Base-by-base conservation (phyloP, 64 coral and sea anemone species). In the Porites australiensis region DNA sequence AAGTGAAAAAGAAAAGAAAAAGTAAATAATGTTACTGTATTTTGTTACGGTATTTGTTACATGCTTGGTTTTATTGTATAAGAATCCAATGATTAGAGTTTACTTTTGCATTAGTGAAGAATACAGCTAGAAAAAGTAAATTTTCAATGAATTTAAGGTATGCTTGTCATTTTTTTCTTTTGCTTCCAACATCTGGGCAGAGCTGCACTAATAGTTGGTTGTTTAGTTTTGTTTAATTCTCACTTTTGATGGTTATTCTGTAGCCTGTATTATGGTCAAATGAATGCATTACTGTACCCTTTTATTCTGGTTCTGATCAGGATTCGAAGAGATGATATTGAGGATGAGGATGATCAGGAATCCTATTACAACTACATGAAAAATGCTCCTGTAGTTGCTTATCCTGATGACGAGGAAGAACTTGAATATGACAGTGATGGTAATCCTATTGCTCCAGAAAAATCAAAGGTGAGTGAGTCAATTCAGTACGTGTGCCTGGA, bases 351-450 rank as follows among this genome's bases (percentile, higher is more conserved):
- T 92, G 98, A 99, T 64, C 98, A 94, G 15, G 98, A 99, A 57
- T 99, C 98, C 13, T 99, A 96, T 79, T 99, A 96, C 85, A 96
- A 95, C 50, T 95, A 96, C 75, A 94, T 99, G 22, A 99, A 99
- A 44, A 95, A 99, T 87, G 98, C 94, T 21, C 98, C 98, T 65
- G 77, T 99, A 13, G 58, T 55, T 19, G 88, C 91, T 3, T 96
- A 96, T 74, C 88, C 94, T 44, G 94, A 95, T 91, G 98, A 99
- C 50, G 98, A 99, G 47, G 98, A 99, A 21, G 98, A 99, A 50
- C 86, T 99, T 15, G 98, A 99, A 14, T 99, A 99, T 86, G 98
- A 99, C 47, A 99, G 98, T 92, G 98, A 99, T 94, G 98, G 98
- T 27, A 99, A 99, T 74, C 98, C 98, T 14, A 99, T 99, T 16